A percentile compares a stretch with the other conserved stretches of the same genome.
Conservation (phyloP, 2,888 invertebrate species). For the Ramazzottius varieornatus region DNA sequence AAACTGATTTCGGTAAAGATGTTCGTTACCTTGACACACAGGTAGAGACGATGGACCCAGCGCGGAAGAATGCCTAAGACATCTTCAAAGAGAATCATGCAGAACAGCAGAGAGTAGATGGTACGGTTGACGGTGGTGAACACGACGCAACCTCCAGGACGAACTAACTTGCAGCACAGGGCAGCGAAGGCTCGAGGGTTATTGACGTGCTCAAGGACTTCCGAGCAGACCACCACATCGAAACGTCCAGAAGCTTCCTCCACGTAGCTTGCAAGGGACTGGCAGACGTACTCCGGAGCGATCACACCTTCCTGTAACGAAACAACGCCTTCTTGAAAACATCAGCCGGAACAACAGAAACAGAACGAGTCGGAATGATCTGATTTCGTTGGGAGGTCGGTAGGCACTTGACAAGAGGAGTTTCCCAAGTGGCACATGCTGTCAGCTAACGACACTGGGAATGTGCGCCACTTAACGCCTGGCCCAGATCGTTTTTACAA, state of each 20-base stretch:
- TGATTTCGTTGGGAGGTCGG: not conserved
- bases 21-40: not conserved
- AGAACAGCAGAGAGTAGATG: not conserved
- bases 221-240: not conserved
- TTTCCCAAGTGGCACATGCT: not conserved
- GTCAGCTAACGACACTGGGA: too few relatives aligned
- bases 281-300: not conserved
- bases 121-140: slow-evolving; percentile 3
- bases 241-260: not conserved
- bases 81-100: not conserved
- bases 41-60: not conserved
- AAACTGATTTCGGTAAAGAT: too few relatives aligned
- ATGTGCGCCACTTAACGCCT: too few relatives aligned
- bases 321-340: not conserved
- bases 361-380: not conserved
- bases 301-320: not conserved
- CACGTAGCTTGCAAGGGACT: not conserved
- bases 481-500: too few relatives aligned
- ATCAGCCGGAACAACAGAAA: not conserved
- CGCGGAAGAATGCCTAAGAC: not conserved
- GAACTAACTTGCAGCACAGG: not conserved
- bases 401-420: not conserved
- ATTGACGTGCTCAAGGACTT: not conserved
- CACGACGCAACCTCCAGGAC: not conserved
- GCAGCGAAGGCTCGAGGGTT: not conserved